These are phyloP conservation scores for Crypturellus undulatus DNA, from an alignment of 2,113 vertebrate species.

Conservation along the genomic window DNA sequence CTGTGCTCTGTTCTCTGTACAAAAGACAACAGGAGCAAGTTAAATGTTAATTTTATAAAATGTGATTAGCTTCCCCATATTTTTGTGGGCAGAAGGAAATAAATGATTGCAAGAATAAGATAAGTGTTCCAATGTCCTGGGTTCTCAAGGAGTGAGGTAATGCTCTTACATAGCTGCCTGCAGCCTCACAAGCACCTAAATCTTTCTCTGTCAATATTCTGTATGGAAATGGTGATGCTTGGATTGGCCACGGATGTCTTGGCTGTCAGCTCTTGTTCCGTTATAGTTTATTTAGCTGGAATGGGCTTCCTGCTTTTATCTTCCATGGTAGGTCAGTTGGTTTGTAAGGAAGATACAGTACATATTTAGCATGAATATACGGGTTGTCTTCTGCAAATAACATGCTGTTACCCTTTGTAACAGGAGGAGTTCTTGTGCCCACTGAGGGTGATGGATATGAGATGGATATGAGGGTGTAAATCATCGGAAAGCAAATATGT, in stretches of 20 bases:
- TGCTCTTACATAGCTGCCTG: background rate
- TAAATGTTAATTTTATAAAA: background rate
- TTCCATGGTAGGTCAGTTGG: background rate
- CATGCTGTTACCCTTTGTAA: background rate
- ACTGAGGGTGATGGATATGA: background rate
- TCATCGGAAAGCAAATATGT: background rate
- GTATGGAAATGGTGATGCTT: background rate
- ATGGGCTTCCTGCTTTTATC: background rate
- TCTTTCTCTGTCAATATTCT: background rate
- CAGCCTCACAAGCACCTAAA: background rate
- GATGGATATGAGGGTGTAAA: background rate
- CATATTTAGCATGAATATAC: background rate
- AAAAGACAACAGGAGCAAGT: background rate
- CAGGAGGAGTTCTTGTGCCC: rapidly evolving
- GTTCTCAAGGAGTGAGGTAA: background rate
- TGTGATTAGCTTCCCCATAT: background rate
- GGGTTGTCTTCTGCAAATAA: background rate
- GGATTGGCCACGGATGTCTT: background rate
- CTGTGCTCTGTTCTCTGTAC: background rate
- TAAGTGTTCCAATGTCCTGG: background rate
- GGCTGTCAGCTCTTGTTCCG: background rate
- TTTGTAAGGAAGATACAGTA: background rate
- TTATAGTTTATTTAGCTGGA: background rate
- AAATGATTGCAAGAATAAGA: background rate
- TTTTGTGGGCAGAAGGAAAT: background rate